Base-by-base conservation (phyloP, 2,888 invertebrate species). In the Diplazon laetatorius region DNA sequence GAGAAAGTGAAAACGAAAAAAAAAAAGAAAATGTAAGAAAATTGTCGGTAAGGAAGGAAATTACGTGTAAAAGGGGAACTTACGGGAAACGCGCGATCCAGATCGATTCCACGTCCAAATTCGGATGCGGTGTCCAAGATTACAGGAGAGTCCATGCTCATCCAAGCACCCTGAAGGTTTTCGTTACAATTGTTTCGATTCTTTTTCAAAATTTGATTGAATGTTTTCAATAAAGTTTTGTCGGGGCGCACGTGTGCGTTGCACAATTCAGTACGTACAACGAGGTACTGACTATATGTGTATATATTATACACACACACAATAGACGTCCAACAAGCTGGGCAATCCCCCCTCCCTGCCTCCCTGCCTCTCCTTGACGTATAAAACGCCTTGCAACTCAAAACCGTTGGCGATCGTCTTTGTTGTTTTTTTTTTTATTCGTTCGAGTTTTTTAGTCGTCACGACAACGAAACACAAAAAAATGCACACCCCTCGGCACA, bases 101-200 rank as follows among this genome's bases (percentile, higher is more conserved):
- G 84, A 87, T 90, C 88, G 83, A 89, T 91, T 83, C 92, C 92
- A 88, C 92, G 92, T 90, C 89, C 90, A 84, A 93, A 93, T 89
- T 93, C 93, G 85, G 93, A 92, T 85, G 93, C 93, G 87, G 92
- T 92, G 91, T 93, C 93, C 91, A 93, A 87, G 90, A 93, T 93
- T 91, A 93, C 92, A 87, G 93, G 93, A 80, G 93, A 93, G 91
- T 93, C 93, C 93, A 93, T 93, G 85, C 83, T 87, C 80, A 82
- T n/a, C 82, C 85, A 82, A 5, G 30, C 71, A 74, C 80, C 80
- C 66, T 52, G 59, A 55, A 8, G 30, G 30, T 78, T 52, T 66
- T 25, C 59, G 9, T 16, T 18, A 55, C 22, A 25, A 46, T 55
- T n/a, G 72, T 48, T 73, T 42, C 55, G 25, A 14, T 63, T 18